Conservation (phyloP, 2,888 invertebrate species). For the Seira musarum region DNA sequence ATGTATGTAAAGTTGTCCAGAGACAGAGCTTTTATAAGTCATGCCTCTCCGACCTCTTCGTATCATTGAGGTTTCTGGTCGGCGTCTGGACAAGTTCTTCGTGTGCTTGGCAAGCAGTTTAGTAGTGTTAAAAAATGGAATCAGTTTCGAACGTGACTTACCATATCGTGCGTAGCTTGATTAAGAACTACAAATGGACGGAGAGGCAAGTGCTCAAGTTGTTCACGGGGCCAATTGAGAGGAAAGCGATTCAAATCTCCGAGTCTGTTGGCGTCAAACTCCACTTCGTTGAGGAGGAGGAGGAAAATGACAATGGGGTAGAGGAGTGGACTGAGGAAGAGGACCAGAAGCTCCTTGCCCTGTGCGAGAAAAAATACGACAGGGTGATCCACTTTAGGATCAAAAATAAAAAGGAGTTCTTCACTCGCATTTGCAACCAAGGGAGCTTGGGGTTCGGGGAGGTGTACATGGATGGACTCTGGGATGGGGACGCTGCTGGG, state of each 20-base stretch:
- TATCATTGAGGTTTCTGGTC: too few relatives aligned
- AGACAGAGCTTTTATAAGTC: too few relatives aligned
- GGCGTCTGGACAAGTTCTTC: too few relatives aligned
- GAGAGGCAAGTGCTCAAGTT: background rate
- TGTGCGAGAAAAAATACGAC: background rate
- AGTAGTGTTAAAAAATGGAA: background rate
- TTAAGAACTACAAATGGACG: background rate
- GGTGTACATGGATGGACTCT: conserved; percentile 32
- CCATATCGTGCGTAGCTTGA: background rate
- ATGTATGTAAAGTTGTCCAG: too few relatives aligned
- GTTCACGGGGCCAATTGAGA: background rate
- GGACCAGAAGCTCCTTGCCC: background rate
- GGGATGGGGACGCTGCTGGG: background rate
- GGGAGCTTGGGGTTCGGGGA: conserved; percentile 34
- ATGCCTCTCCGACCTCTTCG: too few relatives aligned
- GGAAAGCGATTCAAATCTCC: background rate
- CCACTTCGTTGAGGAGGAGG: background rate
- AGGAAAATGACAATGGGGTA: background rate
- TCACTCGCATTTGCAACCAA: background rate
- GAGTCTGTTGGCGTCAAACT: background rate
- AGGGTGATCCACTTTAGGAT: conserved; percentile 20
- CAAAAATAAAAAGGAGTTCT: conserved; percentile 16
- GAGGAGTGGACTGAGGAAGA: background rate
- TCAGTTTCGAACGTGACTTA: background rate
- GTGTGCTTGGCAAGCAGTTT: too few relatives aligned